Percentiles rank a stretch among this genome's conserved stretches.
Conservation (phyloP, 1,140 invertebrate genomes). For the Listronotus oregonensis region DNA sequence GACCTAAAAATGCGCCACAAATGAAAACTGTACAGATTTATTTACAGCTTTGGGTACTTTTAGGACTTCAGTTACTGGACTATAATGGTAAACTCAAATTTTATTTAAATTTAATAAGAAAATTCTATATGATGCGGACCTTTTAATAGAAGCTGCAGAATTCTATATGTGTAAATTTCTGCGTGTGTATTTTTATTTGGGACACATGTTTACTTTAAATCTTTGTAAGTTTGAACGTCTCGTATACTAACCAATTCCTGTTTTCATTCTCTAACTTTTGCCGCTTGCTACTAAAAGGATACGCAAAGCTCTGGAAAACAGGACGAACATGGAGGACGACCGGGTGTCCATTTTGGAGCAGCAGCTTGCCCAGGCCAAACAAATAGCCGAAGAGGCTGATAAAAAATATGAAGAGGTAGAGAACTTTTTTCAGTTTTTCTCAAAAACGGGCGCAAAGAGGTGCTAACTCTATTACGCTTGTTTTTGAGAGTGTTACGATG, state of each 20-base stretch:
- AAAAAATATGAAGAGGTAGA: conserved; percentile 99
- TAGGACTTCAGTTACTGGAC: no score
- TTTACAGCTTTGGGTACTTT: no score
- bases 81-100: no score
- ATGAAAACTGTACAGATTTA: no score
- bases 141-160: no score
- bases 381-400: conserved; percentile 97
- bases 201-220: no score
- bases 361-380: conserved; percentile 93
- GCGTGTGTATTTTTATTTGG: no score
- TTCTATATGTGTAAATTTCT: no score
- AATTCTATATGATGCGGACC: no score
- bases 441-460: not conserved
- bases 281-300: conserved; percentile 70
- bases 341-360: conserved; percentile 92
- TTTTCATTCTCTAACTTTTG: conserved; percentile 13
- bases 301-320: conserved; percentile 97
- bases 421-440: conserved; percentile 4
- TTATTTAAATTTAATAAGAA: no score
- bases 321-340: conserved; percentile 98
- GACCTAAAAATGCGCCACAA: no score
- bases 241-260: not conserved
- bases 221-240: no score
- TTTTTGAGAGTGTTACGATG: not conserved
- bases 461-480: not conserved